Conservation (phyloP, 2,888 invertebrate genomes). For the Ctena decussata region DNA sequence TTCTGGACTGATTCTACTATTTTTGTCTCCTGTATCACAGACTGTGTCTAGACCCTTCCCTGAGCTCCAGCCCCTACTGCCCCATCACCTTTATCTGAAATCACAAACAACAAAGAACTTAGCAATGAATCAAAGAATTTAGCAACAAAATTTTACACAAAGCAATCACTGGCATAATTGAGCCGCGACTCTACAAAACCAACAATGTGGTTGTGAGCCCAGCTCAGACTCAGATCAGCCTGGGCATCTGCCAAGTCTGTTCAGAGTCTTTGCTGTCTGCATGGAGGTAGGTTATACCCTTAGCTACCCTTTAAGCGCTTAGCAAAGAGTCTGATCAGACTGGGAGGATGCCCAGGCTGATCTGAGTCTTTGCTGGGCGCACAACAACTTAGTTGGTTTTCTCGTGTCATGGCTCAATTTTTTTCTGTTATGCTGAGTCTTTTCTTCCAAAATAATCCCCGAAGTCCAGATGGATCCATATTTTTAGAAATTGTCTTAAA, state of each 20-base stretch:
- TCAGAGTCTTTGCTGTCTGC: neutral
- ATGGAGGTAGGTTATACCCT: too few relatives aligned
- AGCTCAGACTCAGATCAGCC: neutral
- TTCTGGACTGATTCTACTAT: neutral
- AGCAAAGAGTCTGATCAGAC: too few relatives aligned
- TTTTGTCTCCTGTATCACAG: constrained; percentile 45
- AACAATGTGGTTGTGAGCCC: neutral
- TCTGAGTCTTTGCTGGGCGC: too few relatives aligned
- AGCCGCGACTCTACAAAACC: neutral
- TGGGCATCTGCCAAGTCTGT: neutral
- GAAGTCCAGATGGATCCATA: too few relatives aligned
- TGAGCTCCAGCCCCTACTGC: neutral
- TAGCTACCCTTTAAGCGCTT: too few relatives aligned
- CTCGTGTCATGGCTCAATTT: too few relatives aligned
- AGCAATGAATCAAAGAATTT: neutral
- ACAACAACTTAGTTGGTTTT: too few relatives aligned
- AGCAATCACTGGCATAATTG: neutral
- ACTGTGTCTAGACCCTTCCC: constrained; percentile 25
- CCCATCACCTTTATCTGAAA: constrained; percentile 11
- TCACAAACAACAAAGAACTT: neutral
- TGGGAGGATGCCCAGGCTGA: too few relatives aligned
- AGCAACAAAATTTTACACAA: neutral
- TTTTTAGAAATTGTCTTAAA: too few relatives aligned
- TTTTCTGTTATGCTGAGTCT: too few relatives aligned
- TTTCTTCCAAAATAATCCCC: too few relatives aligned